These are phyloP conservation scores for Agriopis marginaria DNA, from an alignment of 2,888 invertebrate genomes.

Conservation along the genomic window DNA sequence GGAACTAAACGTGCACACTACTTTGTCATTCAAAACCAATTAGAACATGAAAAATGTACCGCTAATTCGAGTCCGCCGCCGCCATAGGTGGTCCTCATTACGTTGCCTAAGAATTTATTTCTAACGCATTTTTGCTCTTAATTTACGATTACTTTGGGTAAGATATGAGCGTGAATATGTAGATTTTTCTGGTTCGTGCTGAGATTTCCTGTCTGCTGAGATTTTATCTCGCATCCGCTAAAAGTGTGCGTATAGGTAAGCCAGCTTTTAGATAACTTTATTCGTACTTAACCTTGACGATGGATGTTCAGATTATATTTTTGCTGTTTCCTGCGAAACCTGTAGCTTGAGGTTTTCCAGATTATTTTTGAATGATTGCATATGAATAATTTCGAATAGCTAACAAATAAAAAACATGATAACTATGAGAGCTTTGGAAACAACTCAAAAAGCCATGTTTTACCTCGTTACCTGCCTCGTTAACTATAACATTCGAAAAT, in stretches of 20 bases:
- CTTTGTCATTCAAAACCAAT: conserved; percentile 59
- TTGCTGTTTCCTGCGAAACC: conserved; percentile 14
- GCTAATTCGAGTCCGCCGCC: conserved; percentile 41
- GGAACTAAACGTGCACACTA: conserved; percentile 62
- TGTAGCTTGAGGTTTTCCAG: conserved; percentile 8
- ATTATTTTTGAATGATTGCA: conserved; percentile 4
- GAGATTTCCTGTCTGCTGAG: conserved; percentile 34
- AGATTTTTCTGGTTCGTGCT: conserved; percentile 34
- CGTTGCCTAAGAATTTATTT: conserved; percentile 32
- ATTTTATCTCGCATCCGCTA: conserved; percentile 42
- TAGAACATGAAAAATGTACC: conserved; percentile 56
- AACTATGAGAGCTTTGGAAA: no score
- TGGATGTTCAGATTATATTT: conserved; percentile 18
- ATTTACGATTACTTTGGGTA: conserved; percentile 33
- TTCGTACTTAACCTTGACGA: conserved; percentile 32
- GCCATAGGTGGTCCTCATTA: conserved; percentile 43
- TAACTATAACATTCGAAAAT: no score
- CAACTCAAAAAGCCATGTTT: no score
- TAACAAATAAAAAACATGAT: background rate
- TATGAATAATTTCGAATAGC: conserved; percentile 4
- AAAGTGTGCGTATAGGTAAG: conserved; percentile 20
- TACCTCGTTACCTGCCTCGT: no score
- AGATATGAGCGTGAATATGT: conserved; percentile 35
- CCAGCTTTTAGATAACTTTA: conserved; percentile 37
- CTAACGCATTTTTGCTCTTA: conserved; percentile 30